Evolutionary conservation across 2,888 invertebrate genomes (phyloP), one percentile per base, ranked within the genome.

Genomic region (Zeuzera pyrina): DNA sequence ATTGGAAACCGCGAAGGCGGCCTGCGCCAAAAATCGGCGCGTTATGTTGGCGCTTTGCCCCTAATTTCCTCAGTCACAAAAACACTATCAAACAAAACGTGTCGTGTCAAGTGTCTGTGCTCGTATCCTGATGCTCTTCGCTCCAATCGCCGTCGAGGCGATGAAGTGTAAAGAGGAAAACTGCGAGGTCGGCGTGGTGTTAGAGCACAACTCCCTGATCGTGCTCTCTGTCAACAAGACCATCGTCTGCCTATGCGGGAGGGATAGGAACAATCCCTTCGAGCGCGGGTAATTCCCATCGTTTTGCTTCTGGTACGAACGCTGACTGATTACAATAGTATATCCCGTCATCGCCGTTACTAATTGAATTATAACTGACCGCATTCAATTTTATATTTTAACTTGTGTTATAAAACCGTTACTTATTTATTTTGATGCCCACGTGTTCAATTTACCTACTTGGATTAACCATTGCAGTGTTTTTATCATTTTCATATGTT

Each of bases 141-240:
- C 81, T 78, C 72, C 74, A 48, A 77, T 83, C 79, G 81, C 78
- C 76, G 69, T 67, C 41, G 76, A 76, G 74, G 81, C 83, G 83
- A 84, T 84, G 84, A 84, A 84, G 84, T 84, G 84, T 70, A 83
- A 83, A 73, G 84, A 79, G 77, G 83, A 78, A 69, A 84, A 84
- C 63, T 84, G 84, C 58, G 84, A 84, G 65, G 83, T 84, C 43
- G 84, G 83, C 59, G 81, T 84, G 64, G 70, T 84, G 50, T 71
- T 81, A 53, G 84, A 81, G 55, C 78, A 72, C 66, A 81, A 83
- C 62, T 83, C 84, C 36, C 52, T 84, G 65, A 84, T 84, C 51
- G 83, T 84, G 54, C 67, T 84, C 41, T 76, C 84, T 14, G 69
- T 79, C 47, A 70, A 84, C 68, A 84, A 84, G 67, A 81, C 84